Base-by-base conservation (phyloP, 2,888 invertebrate species). In the Melieria crassipennis region DNA sequence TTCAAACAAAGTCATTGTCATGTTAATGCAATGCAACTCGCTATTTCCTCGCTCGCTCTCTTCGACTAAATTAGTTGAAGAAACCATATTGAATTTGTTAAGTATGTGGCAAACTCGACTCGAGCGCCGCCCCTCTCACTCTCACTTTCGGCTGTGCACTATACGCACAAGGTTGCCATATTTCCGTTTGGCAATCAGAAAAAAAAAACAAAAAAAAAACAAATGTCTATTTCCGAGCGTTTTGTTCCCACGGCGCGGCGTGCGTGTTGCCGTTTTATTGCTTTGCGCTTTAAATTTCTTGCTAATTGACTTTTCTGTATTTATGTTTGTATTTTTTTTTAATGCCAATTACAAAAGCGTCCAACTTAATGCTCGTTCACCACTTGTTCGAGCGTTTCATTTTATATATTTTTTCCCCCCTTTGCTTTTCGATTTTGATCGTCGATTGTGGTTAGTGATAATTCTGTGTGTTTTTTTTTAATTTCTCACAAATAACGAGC, bases 401-500 rank as follows among this genome's bases (percentile, higher is more conserved):
- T 66, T 67, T 46, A 4, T 47, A 66, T 64, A 52, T 69, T 46
- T 16, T 13, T 57, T 30, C 61, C 4, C 4, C 48, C 48, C 10
- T 13, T n/a, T 46, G 45, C 11, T 4, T 6, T 46, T 62, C 47
- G 5, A 7, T 50, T 11, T 48, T 58, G n/a, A 9, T 58, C 11
- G n/a, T 30, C 7, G 11, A 58, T 30, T 56, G 47, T 72, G 62
- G n/a, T 61, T 11, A 10, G 43, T n/a, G 16, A 11, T 57, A 63
- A 70, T 30, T 47, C 50, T 63, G 13, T 60, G 67, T n/a, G n/a
- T 74, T 55, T 61, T 70, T 72, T 71, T 73, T 71, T 72, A 64
- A 69, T 56, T 48, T 61, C 58, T 77, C 78, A 79, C 76, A 77
- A 81, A 80, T 76, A 75, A 74, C 74, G 74, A 81, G 78, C 60